Base-by-base conservation (phyloP, 1,140 invertebrate species). In the Bombus breviceps region DNA sequence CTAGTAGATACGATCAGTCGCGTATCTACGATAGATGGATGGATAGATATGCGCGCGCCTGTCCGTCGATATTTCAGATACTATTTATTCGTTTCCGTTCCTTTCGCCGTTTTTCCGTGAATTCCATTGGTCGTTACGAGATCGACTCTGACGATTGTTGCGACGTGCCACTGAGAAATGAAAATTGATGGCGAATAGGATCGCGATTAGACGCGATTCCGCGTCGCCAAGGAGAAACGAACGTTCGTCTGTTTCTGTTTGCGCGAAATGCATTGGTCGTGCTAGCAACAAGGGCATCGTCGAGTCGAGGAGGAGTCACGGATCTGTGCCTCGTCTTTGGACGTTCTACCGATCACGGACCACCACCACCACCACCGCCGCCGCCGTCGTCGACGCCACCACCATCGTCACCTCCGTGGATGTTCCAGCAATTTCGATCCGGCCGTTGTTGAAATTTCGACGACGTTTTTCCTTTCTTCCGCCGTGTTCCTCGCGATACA, bases 161-260 rank as follows among this genome's bases (percentile, higher is more conserved):
- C 47, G 47, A 53, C 47, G 18, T 53, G 47, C 47, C 47, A 5
- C 47, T 53, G 47, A 62, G 28, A 62, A 62, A n/a, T 12, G 59
- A 62, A 13, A 62, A 62, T 62, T 28, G 28, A 62, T 13, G 59
- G 10, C 34, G 68, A 69, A 39, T 10, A 3, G 37, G 0, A 69
- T 69, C 34, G 34, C 10, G 34, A 34, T 25, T 69, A 25, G 34
- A 39, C 68, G 37, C 37, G 68, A 39, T 71, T 25, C 37, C 68
- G 68, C 37, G 68, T 71, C 68, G 22, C 10, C 68, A 59, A 76
- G 41, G 43, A 13, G 47, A 89, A 87, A 34, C 64, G 39, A 81
- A 22, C 81, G 84, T 72, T 91, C 90, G 43, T n/a, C 69, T 91
- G 87, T 91, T 91, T 91, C 79, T 89, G 89, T 91, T 90, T 90